A percentile compares a stretch with the other conserved stretches of the same genome.
Conservation (phyloP, 2,888 invertebrate species). For the Nomada ruficornis region DNA sequence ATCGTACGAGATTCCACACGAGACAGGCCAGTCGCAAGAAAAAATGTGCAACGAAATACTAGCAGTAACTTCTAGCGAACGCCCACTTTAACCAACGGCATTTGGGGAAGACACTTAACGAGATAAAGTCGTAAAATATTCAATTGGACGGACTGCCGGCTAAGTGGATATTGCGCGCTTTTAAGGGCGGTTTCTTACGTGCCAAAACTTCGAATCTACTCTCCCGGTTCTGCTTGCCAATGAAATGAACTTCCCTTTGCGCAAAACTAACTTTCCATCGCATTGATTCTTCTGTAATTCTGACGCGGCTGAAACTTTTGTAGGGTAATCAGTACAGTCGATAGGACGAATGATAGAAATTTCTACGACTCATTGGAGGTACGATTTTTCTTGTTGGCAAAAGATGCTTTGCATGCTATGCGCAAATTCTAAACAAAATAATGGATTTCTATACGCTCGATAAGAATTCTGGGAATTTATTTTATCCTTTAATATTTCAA, state of each 20-base stretch:
- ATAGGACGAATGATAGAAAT: neutral
- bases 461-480: too few relatives aligned
- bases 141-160: constrained; percentile 43
- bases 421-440: too few relatives aligned
- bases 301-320: constrained; percentile 18
- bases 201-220: constrained; percentile 58
- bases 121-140: constrained; percentile 61
- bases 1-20: constrained; percentile 13
- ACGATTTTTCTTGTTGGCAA: neutral
- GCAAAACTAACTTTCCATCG: constrained; percentile 49
- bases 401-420: too few relatives aligned
- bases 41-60: neutral
- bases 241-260: constrained; percentile 56
- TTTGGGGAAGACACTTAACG: constrained; percentile 42
- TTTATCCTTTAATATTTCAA: too few relatives aligned
- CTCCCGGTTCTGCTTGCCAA: constrained; percentile 54
- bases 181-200: constrained; percentile 55
- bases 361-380: neutral
- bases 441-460: too few relatives aligned
- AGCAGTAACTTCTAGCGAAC: constrained; percentile 26
- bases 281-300: constrained; percentile 41
- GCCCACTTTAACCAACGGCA: constrained; percentile 16
- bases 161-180: constrained; percentile 43
- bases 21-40: neutral
- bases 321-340: neutral